A percentile compares a stretch with the other conserved stretches of the same genome.
These are phyloP conservation scores for Drosophila aldrichi DNA, from an alignment of 2,888 invertebrate species.

Conservation along the genomic window DNA sequence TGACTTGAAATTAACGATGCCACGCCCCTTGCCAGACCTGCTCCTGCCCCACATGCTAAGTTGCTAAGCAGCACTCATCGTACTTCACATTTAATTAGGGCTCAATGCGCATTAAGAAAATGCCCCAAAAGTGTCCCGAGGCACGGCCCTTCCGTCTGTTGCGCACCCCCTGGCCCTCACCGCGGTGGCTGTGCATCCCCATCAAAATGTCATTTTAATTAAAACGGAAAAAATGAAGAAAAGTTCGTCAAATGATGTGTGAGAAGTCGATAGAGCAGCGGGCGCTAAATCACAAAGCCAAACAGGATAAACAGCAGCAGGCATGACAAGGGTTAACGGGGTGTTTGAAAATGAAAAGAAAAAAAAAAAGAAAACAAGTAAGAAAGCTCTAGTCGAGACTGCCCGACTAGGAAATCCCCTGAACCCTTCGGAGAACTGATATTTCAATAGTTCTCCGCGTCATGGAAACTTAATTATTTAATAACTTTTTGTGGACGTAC, in stretches of 20 bases:
- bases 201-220: conserved; percentile 76
- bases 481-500: no score
- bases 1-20: conserved; percentile 52
- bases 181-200: conserved; percentile 27
- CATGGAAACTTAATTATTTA: no score
- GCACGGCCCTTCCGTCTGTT: conserved; percentile 36
- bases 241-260: conserved; percentile 70
- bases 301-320: conserved; percentile 58
- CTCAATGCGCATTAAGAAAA: conserved; percentile 75
- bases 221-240: conserved; percentile 56
- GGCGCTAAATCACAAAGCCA: conserved; percentile 75
- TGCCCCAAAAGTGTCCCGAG: conserved; percentile 58
- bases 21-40: conserved; percentile 33
- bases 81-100: conserved; percentile 73
- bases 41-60: neutral
- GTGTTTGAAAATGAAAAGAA: conserved; percentile 44
- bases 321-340: conserved; percentile 40
- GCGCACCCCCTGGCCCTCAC: neutral
- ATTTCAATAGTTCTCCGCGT: no score
- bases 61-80: conserved; percentile 55
- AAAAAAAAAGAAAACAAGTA: no score
- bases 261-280: conserved; percentile 78
- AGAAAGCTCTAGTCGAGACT: no score
- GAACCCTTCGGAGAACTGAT: no score
- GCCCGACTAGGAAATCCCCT: no score